Evolutionary conservation across 2,797 vertebrate genomes (phyloP).

Genomic region (Malurus splendens): DNA sequence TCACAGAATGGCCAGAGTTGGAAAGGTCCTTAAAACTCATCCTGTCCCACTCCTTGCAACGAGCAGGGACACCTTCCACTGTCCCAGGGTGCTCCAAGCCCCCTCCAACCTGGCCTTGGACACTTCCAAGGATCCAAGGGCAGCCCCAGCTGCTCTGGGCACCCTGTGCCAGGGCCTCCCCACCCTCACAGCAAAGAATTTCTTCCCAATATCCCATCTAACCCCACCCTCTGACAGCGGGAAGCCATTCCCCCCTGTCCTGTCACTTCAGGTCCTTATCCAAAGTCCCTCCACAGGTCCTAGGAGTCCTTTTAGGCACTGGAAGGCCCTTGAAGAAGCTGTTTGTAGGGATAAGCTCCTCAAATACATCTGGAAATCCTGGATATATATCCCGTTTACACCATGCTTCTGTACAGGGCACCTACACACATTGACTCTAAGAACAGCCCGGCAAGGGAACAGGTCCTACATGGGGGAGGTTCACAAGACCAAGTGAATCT

Average conservation of each 20-base stretch:
- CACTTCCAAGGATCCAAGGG: not conserved
- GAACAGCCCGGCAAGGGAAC: not conserved
- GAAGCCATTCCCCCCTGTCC: not conserved
- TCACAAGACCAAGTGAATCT: not conserved
- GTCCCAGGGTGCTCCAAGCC: rapidly evolving
- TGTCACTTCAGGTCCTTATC: not conserved
- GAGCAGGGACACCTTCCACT: not conserved
- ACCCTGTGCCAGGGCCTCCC: rapidly evolving
- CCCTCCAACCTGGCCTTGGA: not conserved
- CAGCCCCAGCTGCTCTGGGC: not conserved
- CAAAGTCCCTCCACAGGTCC: not conserved
- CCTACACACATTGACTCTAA: not conserved
- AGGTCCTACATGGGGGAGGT: not conserved
- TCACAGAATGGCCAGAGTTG: not conserved
- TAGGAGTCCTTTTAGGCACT: not conserved
- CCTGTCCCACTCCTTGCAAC: not conserved
- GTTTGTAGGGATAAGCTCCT: not conserved
- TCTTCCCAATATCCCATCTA: not conserved
- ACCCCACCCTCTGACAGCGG: not conserved
- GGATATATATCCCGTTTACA: not conserved
- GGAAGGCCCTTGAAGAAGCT: not conserved
- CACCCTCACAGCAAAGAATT: not conserved
- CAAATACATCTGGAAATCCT: not conserved
- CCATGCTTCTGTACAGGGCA: not conserved
- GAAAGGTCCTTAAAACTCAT: not conserved